phyloP scores from a whole-genome alignment of 2,888 invertebrate species.

The Epinotia demarniana region DNA sequence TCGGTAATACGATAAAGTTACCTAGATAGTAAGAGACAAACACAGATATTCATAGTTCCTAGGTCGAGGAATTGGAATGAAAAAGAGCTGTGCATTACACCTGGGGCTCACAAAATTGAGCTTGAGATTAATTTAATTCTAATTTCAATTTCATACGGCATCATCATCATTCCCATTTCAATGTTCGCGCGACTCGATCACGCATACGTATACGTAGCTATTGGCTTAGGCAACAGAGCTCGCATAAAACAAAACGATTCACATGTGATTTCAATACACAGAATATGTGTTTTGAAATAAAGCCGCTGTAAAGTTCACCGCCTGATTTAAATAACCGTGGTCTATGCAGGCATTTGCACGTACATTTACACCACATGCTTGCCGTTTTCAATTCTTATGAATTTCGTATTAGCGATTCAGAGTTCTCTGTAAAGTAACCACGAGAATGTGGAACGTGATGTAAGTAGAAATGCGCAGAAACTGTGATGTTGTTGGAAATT shows the following conservation, averaged over 20 bases:
- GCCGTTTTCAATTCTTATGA: conserved; percentile 28
- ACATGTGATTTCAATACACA: neutral
- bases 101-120: neutral
- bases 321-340: conserved; percentile 18
- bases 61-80: too few species aligned
- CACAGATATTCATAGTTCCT: too few species aligned
- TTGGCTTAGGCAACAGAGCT: neutral
- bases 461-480: conserved; percentile 1
- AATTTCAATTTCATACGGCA: neutral
- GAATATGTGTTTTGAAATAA: neutral
- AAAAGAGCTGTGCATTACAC: neutral
- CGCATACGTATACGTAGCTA: neutral
- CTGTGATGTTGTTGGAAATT: neutral
- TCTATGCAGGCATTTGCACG: conserved; percentile 16
- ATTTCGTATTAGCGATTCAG: conserved; percentile 17
- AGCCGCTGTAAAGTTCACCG: conserved; percentile 8
- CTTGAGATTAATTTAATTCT: neutral
- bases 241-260: neutral
- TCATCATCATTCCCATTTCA: too few species aligned
- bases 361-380: conserved; percentile 12
- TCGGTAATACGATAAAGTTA: too few species aligned
- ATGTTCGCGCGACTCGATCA: neutral
- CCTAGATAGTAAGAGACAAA: too few species aligned
- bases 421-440: conserved; percentile 17
- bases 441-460: conserved; percentile 10